Percentiles rank a stretch among this genome's conserved stretches.
Evolutionary conservation across 2,113 vertebrate genomes (phyloP).

Genomic region (Conger conger): DNA sequence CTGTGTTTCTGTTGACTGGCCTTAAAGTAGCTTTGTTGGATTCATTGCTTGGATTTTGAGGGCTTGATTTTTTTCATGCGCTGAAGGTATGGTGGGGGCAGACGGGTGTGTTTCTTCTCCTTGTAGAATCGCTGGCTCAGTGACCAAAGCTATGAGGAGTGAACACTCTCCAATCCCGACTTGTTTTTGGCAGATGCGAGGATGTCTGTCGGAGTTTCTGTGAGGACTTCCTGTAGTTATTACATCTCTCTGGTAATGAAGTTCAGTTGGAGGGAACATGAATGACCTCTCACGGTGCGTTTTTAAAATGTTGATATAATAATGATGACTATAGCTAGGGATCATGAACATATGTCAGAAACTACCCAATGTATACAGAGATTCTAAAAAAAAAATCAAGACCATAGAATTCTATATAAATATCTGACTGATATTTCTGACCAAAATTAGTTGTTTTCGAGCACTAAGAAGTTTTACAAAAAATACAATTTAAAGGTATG

Average conservation of each 20-base stretch:
- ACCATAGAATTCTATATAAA: no score
- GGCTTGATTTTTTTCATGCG: neutral
- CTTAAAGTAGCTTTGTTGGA: neutral
- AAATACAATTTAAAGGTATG: no score
- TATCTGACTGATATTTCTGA: no score
- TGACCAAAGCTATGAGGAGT: slow-evolving; percentile 9
- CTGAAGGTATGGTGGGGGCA: neutral
- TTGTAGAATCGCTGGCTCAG: neutral
- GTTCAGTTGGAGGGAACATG: slow-evolving; percentile 9
- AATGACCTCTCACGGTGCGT: neutral
- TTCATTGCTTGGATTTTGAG: neutral
- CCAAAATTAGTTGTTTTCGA: no score
- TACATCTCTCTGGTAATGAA: slow-evolving; percentile 18
- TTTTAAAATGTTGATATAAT: neutral
- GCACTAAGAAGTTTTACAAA: no score
- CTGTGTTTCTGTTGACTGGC: neutral
- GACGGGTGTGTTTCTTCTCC: neutral
- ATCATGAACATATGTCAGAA: neutral
- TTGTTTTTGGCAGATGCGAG: slow-evolving; percentile 17
- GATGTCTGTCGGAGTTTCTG: neutral
- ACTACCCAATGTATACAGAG: neutral
- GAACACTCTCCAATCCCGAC: slow-evolving; percentile 24
- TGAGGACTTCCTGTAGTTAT: slow-evolving; percentile 5
- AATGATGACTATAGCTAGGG: neutral
- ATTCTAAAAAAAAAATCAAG: neutral